phyloP scores from a whole-genome alignment of 2,113 vertebrate genomes.

The Lycaon pictus region DNA sequence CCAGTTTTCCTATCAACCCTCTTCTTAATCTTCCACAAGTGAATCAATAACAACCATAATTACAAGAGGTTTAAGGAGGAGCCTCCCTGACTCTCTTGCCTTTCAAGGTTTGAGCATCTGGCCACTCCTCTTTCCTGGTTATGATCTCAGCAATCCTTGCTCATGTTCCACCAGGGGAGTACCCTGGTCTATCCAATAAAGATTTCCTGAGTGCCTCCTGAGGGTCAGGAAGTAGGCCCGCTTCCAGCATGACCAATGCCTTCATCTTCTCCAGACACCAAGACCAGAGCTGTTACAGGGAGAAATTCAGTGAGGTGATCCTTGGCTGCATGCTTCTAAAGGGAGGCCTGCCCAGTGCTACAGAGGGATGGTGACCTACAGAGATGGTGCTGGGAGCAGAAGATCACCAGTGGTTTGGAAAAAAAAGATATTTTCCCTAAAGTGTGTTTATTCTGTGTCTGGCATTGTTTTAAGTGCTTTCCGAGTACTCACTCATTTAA shows the following conservation, averaged over 20 bases:
- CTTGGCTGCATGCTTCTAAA: neutral
- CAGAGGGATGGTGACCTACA: neutral
- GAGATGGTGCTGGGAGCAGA: neutral
- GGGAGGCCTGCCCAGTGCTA: neutral
- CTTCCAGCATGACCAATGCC: neutral
- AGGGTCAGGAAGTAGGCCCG: neutral
- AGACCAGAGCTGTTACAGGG: neutral
- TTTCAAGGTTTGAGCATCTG: neutral
- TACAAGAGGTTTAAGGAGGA: neutral
- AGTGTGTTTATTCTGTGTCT: neutral
- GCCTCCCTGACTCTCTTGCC: neutral
- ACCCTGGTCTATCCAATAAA: neutral
- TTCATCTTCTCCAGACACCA: neutral
- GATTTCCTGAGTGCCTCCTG: neutral
- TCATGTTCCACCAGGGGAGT: neutral
- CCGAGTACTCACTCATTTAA: neutral
- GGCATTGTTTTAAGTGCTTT: neutral
- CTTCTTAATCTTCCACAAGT: neutral
- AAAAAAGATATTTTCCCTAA: neutral
- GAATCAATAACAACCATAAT: neutral
- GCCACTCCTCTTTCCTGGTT: slow-evolving; percentile 31
- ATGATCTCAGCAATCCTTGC: neutral
- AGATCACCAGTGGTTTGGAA: neutral
- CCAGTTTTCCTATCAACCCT: neutral
- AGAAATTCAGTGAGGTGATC: neutral